phyloP scores from a whole-genome alignment of 2,113 vertebrate genomes.

The Aphyosemion australe region DNA sequence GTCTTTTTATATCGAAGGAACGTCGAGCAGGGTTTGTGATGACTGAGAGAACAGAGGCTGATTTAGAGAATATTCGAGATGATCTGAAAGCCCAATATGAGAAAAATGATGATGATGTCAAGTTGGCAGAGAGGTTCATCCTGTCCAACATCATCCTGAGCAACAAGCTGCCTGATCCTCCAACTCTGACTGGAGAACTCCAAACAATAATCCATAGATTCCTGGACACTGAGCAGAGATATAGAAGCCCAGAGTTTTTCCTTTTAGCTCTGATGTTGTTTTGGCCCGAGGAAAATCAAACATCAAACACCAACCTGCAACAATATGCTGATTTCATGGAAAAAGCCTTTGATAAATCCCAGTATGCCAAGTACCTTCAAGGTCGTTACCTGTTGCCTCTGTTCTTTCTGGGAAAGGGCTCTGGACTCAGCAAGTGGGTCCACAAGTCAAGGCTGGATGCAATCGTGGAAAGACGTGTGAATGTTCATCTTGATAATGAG shows the following conservation, averaged over 20 bases:
- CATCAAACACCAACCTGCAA: too few relatives aligned
- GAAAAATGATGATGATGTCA: background rate
- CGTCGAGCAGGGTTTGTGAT: background rate
- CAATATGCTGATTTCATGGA: conserved; percentile 9
- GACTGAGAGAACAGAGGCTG: background rate
- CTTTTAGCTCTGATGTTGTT: conserved; percentile 63
- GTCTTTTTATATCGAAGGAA: conserved; percentile 17
- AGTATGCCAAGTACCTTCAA: conserved; percentile 35
- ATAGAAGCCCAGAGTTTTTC: conserved; percentile 50
- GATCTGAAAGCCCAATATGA: background rate
- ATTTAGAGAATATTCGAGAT: conserved; percentile 12
- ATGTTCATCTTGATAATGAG: background rate
- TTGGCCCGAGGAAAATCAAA: conserved; percentile 40
- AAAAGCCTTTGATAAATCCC: background rate
- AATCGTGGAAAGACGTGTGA: conserved; percentile 6
- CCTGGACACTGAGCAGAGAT: background rate
- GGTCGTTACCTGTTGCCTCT: conserved; percentile 47
- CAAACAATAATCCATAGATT: conserved; percentile 13
- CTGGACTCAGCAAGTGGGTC: conserved; percentile 48
- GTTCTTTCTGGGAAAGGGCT: conserved; percentile 57
- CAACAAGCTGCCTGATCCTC: conserved; percentile 12
- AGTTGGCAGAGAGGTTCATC: conserved; percentile 37
- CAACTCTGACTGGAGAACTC: conserved; percentile 14
- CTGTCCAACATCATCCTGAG: conserved; percentile 57
- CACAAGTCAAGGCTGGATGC: conserved; percentile 36